Percentiles rank a stretch among this genome's conserved stretches.
These are phyloP conservation scores for Pan troglodytes DNA, from an alignment of 2,113 vertebrate species.

Conservation along the genomic window NHGRI_mPanTro3-v2.1_pri NC_072414.2:47602001-47602500, in stretches of 20 bases:
- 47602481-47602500: constrained; percentile 32
- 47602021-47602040: constrained; percentile 11
- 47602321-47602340: constrained; percentile 34
- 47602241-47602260: constrained; percentile 27
- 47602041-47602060: constrained; percentile 6
- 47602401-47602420: neutral
- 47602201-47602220: neutral
- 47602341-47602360: constrained; percentile 16
- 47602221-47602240: neutral
- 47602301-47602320: constrained; percentile 9
- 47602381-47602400: neutral
- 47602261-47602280: constrained; percentile 9
- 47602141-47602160: neutral
- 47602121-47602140: neutral
- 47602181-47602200: neutral
- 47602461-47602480: neutral
- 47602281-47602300: neutral
- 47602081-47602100: neutral
- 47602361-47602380: constrained; percentile 37
- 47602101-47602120: neutral
- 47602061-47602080: neutral
- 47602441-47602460: neutral
- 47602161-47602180: constrained; percentile 9
- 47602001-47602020: neutral
- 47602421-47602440: neutral